These are phyloP conservation scores for Metridium senile DNA, from an alignment of 92 coral and sea anemone genomes.

Conservation along the genomic window DNA sequence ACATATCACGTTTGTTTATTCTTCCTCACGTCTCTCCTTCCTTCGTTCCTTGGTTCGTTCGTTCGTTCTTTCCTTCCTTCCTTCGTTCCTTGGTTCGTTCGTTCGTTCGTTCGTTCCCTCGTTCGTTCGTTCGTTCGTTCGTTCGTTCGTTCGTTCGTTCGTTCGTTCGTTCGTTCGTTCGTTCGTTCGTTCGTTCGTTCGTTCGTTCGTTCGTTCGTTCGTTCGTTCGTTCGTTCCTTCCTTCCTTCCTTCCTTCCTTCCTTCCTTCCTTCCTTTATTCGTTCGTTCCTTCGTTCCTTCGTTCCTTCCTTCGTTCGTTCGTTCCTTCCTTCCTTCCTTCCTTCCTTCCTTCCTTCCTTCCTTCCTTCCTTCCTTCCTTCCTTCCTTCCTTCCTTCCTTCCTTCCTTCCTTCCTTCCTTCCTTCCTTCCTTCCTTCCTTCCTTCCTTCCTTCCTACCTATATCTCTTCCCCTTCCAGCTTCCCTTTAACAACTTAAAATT, in stretches of 20 bases:
- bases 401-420: neutral
- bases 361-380: neutral
- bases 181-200: neutral
- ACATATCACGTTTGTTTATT: no score
- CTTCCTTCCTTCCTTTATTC: neutral
- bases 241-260: neutral
- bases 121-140: no score
- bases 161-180: neutral
- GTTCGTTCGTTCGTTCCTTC: neutral
- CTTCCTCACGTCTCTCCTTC: no score
- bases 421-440: conserved; percentile 2
- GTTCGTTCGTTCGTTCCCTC: no score
- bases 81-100: no score
- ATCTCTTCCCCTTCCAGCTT: neutral
- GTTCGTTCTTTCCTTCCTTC: no score
- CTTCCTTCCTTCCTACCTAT: neutral
- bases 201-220: neutral
- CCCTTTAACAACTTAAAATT: no score
- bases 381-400: neutral
- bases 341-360: neutral
- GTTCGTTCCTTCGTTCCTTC: neutral
- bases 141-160: neutral
- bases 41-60: no score
- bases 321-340: neutral
- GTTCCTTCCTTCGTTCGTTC: neutral